Evolutionary conservation across 2,797 vertebrate genomes (phyloP).

Genomic region (Parambassis ranga): DNA sequence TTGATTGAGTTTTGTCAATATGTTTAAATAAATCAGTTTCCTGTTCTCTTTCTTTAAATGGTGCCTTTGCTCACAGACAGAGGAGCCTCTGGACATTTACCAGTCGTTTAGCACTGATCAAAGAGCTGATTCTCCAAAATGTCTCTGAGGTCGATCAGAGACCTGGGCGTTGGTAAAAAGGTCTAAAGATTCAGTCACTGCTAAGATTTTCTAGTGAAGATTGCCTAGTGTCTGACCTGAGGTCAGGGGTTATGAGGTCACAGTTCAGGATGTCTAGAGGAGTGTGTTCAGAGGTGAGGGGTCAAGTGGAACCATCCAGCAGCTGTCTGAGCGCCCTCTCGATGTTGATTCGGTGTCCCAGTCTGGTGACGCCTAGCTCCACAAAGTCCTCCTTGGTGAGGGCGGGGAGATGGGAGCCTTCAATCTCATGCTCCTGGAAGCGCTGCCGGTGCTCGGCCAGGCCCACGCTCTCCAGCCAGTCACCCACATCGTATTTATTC

Average conservation of each 20-base stretch:
- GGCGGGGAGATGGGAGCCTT: conserved; percentile 95
- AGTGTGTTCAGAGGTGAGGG: conserved; percentile 33
- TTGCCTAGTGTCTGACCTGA: conserved; percentile 45
- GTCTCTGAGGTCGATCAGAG: conserved; percentile 13
- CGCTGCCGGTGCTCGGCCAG: conserved; percentile 94
- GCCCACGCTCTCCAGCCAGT: conserved; percentile 98
- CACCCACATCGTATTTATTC: conserved; percentile 98
- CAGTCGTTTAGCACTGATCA: conserved; percentile 15
- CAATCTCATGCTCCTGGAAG: conserved; percentile 98
- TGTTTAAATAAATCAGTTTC: no score
- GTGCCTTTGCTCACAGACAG: no score
- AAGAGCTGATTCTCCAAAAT: conserved; percentile 50
- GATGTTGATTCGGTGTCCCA: conserved; percentile 98
- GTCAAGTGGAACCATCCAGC: conserved; percentile 86
- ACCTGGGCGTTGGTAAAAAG: conserved; percentile 26
- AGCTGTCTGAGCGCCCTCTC: conserved; percentile 95
- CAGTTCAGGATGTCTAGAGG: conserved; percentile 59
- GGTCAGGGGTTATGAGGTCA: conserved; percentile 53
- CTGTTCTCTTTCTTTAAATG: no score
- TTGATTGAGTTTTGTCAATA: no score
- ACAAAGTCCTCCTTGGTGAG: conserved; percentile 98
- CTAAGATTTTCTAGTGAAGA: conserved; percentile 50
- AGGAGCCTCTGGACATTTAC: no score
- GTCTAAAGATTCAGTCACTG: conserved; percentile 41
- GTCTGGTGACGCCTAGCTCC: conserved; percentile 95